A percentile compares a stretch with the other conserved stretches of the same genome.
These are phyloP conservation scores for Ginglymostoma cirratum DNA, from an alignment of 2,113 vertebrate genomes.

Conservation along the genomic window DNA sequence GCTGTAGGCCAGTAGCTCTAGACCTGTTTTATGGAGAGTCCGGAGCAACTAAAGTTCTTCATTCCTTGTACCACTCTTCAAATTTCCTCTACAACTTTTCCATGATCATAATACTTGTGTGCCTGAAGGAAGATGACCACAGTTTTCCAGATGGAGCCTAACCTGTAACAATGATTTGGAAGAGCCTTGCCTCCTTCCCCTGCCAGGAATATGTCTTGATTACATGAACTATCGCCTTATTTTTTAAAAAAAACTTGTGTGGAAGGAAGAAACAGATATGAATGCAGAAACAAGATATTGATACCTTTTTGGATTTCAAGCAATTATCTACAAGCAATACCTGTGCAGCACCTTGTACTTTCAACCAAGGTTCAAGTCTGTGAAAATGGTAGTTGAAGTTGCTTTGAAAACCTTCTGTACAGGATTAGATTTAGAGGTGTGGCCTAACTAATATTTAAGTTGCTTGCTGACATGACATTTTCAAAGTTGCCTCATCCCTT, in stretches of 20 bases:
- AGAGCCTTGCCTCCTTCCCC: too few relatives aligned
- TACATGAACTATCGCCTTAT: not conserved
- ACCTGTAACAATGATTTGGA: too few relatives aligned
- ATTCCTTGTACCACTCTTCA: not conserved
- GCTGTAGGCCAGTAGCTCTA: not conserved
- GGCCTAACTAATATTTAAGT: not conserved
- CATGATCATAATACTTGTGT: too few relatives aligned
- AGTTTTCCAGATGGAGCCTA: too few relatives aligned
- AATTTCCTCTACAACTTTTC: not conserved
- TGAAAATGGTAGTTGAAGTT: not conserved
- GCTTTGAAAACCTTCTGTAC: too few relatives aligned
- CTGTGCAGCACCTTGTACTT: not conserved
- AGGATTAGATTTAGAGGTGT: too few relatives aligned
- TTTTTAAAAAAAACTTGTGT: not conserved
- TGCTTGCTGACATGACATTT: not conserved
- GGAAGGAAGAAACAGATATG: not conserved
- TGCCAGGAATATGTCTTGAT: not conserved
- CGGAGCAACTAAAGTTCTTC: not conserved
- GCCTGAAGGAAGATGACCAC: too few relatives aligned
- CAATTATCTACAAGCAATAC: not conserved
- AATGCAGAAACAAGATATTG: not conserved
- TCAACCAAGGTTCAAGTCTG: not conserved
- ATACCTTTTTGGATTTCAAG: not conserved
- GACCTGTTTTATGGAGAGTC: too few relatives aligned
- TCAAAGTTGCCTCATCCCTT: not conserved